These are phyloP conservation scores for Oxycera nigricornis DNA, from an alignment of 2,888 invertebrate genomes.

Conservation along the genomic window DNA sequence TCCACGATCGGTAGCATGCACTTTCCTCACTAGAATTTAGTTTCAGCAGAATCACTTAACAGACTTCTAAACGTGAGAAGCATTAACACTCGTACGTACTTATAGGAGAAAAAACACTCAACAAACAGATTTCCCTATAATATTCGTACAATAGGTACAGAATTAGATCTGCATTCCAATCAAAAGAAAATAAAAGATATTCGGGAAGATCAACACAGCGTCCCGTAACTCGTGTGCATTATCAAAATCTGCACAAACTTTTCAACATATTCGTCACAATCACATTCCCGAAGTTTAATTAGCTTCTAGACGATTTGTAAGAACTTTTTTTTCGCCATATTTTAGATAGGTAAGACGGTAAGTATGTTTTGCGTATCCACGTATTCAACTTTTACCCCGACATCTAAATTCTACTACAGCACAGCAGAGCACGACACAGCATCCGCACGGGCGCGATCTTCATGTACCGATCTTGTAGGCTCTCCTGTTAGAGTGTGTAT, in stretches of 20 bases:
- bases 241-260: not conserved
- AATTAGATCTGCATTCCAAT: conserved; percentile 12
- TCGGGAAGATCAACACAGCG: not conserved
- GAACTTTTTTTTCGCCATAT: not conserved
- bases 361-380: not conserved
- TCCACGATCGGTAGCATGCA: too few species aligned
- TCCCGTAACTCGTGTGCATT: not conserved
- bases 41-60: too few species aligned
- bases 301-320: not conserved
- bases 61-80: too few species aligned
- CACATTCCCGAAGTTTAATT: not conserved
- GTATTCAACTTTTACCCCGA: conserved; percentile 25
- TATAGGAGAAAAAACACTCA: not conserved
- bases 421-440: conserved; percentile 8
- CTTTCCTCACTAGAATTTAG: too few species aligned
- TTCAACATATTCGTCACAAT: not conserved
- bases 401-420: conserved; percentile 20
- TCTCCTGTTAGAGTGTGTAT: conserved; percentile 6
- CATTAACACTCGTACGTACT: not conserved
- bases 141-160: not conserved
- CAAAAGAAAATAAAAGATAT: not conserved
- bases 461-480: not conserved
- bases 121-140: not conserved
- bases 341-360: not conserved
- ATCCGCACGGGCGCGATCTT: conserved; percentile 29